phyloP scores from a whole-genome alignment of 2,888 invertebrate species.

The Mechanitis mazaeus region DNA sequence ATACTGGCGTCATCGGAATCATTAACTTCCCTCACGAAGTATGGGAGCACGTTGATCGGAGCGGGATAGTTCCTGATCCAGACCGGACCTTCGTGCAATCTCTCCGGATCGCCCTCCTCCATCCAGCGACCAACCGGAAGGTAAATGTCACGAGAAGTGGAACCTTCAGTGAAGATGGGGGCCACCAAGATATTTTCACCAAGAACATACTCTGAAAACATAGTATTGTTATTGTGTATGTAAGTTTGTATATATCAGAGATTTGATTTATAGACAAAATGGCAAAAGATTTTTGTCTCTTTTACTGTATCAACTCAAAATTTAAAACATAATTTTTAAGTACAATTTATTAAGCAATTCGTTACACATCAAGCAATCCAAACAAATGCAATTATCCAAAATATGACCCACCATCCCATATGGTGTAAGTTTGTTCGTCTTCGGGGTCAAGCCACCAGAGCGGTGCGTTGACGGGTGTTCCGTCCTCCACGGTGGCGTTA shows the following conservation, averaged over 20 bases:
- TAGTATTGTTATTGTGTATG: background rate
- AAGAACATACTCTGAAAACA: constrained; percentile 82
- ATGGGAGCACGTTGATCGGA: constrained; percentile 81
- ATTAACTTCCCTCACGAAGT: constrained; percentile 68
- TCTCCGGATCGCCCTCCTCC: constrained; percentile 73
- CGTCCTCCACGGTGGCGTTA: constrained; percentile 74
- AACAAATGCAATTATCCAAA: no score
- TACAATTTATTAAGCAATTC: no score
- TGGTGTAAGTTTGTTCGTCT: constrained; percentile 77
- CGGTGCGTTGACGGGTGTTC: constrained; percentile 86
- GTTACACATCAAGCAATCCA: no score
- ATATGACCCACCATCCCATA: constrained; percentile 72
- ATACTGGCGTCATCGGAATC: constrained; percentile 31
- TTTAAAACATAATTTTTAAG: no score
- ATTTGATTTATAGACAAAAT: no score
- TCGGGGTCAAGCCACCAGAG: constrained; percentile 90
- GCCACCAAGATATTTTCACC: constrained; percentile 87
- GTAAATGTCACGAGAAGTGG: constrained; percentile 81
- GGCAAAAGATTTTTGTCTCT: no score
- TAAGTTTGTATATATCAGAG: no score
- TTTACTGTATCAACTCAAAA: no score
- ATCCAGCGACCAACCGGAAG: constrained; percentile 85
- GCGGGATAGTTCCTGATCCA: constrained; percentile 81
- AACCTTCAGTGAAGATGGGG: constrained; percentile 81
- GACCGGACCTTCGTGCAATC: constrained; percentile 72